Conservation (phyloP, 2,888 invertebrate species). For the Blomia tropicalis region DNA sequence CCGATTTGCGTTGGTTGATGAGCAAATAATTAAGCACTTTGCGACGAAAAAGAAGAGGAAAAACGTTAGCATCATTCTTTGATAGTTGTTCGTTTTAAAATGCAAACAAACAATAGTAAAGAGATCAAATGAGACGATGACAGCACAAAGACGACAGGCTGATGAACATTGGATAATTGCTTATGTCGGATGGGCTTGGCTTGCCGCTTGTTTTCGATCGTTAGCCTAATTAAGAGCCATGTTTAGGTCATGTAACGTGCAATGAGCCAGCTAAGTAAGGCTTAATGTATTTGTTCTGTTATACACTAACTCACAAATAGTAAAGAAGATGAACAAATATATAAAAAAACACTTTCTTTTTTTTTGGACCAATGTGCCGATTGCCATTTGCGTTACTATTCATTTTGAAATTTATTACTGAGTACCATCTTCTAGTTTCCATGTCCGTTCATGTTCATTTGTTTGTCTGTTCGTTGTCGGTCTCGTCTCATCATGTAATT, state of each 20-base stretch:
- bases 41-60: too few species aligned
- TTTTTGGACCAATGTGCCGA: background rate
- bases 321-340: too few species aligned
- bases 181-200: slow-evolving; percentile 3
- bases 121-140: background rate
- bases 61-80: too few species aligned
- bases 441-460: too few species aligned
- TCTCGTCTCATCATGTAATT: too few species aligned
- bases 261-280: slow-evolving; percentile 4
- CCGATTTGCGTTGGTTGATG: background rate
- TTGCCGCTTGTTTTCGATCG: slow-evolving; percentile 13
- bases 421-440: too few species aligned
- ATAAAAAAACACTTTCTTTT: background rate
- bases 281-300: slow-evolving; percentile 12
- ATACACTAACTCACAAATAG: too few species aligned
- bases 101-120: slow-evolving; percentile 1
- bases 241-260: background rate
- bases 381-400: slow-evolving; percentile 2
- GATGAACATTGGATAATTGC: too few species aligned
- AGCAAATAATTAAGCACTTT: background rate
- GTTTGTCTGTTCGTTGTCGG: too few species aligned
- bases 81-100: slow-evolving; percentile 9
- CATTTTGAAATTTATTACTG: slow-evolving; percentile 8
- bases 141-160: too few species aligned
- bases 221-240: slow-evolving; percentile 10